phyloP scores from a whole-genome alignment of 2,113 vertebrate species.

The Crotalus tigris region DNA sequence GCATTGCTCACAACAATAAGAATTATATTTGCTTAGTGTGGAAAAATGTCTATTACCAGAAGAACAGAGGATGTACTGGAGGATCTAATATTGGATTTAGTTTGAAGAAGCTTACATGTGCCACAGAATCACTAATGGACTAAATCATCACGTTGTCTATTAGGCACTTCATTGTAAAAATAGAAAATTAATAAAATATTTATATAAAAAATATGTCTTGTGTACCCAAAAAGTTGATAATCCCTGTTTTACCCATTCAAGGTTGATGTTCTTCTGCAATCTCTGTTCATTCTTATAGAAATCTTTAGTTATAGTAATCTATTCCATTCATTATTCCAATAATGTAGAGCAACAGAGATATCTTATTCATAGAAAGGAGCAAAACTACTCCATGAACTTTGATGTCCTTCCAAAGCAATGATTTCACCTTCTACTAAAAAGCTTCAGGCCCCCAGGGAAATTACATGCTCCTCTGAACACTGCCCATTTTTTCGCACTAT shows the following conservation, averaged over 20 bases:
- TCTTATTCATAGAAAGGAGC: background rate
- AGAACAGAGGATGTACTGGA: no score
- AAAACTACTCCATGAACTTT: background rate
- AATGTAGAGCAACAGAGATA: background rate
- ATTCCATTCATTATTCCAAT: background rate
- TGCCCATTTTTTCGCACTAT: background rate
- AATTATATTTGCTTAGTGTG: no score
- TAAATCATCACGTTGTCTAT: no score
- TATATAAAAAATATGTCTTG: no score
- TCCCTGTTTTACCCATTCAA: background rate
- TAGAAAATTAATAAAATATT: no score
- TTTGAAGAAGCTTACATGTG: no score
- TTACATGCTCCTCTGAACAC: background rate
- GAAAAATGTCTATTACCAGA: no score
- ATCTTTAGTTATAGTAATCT: background rate
- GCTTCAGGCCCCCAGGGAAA: background rate
- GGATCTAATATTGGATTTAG: no score
- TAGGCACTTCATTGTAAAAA: no score
- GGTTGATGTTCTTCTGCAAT: background rate
- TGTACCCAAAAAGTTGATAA: background rate
- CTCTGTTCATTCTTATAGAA: background rate
- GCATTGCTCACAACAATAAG: no score
- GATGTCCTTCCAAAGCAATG: conserved; percentile 13
- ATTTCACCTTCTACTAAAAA: conserved; percentile 2
- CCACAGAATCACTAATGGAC: no score